Evolutionary conservation across 2,888 invertebrate genomes (phyloP), one percentile per base, ranked within the genome.

Genomic region (Tetheella fluctuosa): DNA sequence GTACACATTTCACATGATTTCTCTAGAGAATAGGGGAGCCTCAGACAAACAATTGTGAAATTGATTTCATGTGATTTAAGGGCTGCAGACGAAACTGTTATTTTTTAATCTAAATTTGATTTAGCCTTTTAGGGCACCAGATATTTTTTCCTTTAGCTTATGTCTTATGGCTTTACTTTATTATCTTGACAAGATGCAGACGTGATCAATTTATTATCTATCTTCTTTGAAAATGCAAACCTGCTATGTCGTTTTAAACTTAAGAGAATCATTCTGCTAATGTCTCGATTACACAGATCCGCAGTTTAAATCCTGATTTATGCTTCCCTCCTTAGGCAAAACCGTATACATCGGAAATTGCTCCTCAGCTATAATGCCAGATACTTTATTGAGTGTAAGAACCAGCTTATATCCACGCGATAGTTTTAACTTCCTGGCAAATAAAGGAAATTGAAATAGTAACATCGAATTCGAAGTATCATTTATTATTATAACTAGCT

Each of bases 1-100:
- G 54, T 54, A 54, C 23, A 53, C n/a, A 30, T 30, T 17, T 30
- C 54, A 28, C 25, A 23, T 28, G 54, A 54, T 54, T 54, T 54
- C 28, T 54, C 54, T 30, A 17, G 54, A 54, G 54, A 54, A 54
- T 54, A 54, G 28, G 28, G 15, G 28, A 25, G 54, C 54, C 28
- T 17, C n/a, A 17, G 30, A 30, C 54, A 2, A 30, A 28, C 28
- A 28, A 30, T 23, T 30, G 54, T 54, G 25, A 28, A 53, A 30
- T 28, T 54, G 30, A n/a, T 54, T 54, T 54, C 30, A 30, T 28
- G 25, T 53, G 23, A 53, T 23, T 48, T 17, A 20, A 48, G 39
- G 39, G 39, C n/a, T 39, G 7, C n/a, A 20, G 2, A 20, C 2
- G 20, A 48, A 42, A 48, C 48, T 10, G 48, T 20, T 53, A 25